Evolutionary conservation across 2,797 vertebrate genomes (phyloP), one percentile per base, ranked within the genome.

Genomic region (Anabacerthia variegaticeps): DNA sequence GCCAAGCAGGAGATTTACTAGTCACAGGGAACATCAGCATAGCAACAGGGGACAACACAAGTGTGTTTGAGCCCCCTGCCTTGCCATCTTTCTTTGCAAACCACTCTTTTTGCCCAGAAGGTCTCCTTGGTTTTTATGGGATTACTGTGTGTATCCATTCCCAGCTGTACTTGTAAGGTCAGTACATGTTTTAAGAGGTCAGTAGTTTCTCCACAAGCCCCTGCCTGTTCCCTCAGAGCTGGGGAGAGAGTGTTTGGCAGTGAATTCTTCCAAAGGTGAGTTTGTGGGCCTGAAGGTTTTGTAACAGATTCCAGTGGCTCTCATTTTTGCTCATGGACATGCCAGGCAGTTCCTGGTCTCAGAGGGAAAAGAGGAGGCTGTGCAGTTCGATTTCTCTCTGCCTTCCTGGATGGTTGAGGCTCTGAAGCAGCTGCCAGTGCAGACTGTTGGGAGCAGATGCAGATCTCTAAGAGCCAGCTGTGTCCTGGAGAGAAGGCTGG

Each of bases 401-500:
- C 22, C 55, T 71, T 37, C 36, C n/a, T 34, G 9, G 20, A 12
- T 67, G 46, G 65, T 15, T n/a, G 71, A 81, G 85, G 66, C 66
- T 66, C 54, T 62, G 39, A 43, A 90, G 85, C 92, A 94, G 91
- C 92, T 96, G 93, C 32, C 61, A 36, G 77, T 8, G 28, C 82
- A 72, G 63, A 76, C 89, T 88, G 89, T 27, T 36, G 43, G 88
- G 48, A 95, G 48, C 83, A 95, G 94, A 63, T 59, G 88, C 54
- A 78, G 80, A 19, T 43, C 37, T 80, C 75, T 30, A 54, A 26
- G 61, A 81, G 71, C 80, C 88, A 94, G 94, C 85, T 95, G 88
- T 67, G 72, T 51, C 5, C 0, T 10, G 66, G 19, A 4, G 5
- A 51, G 22, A 1, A 41, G 62, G 13, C 49, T 94, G 88, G 69